Base-by-base conservation (phyloP, 2,888 invertebrate genomes). In the Eupithecia exiguata region DNA sequence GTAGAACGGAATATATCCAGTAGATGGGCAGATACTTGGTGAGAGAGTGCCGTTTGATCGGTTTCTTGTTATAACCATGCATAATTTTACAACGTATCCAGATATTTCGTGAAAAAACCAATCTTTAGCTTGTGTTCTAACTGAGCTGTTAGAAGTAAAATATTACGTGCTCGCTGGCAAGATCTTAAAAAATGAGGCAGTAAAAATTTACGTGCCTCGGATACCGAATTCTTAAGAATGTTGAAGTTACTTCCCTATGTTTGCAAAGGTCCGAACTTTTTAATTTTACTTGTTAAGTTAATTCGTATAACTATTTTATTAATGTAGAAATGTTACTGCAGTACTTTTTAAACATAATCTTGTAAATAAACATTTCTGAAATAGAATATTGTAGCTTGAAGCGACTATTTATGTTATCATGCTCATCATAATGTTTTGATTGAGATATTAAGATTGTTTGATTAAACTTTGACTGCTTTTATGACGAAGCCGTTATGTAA, bases 1-100 rank as follows among this genome's bases (percentile, higher is more conserved):
- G 74, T 78, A 66, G 76, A 71, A 75, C 77, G 71, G 72, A 77
- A 68, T 63, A 53, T 38, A 61, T 35, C n/a, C 61, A 69, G 63
- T 65, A 65, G 58, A 58, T 58, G 25, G 25, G 21, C 21, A 53
- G 53, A 63, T 35, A 65, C 63, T n/a, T 38, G 63, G 18, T 30
- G 38, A 65, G n/a, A 21, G 21, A 38, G 40, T 77, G 75, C 69
- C n/a, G 74, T 74, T 78, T 68, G 43, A 71, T 40, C 40, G 25
- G 40, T 66, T 66, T 66, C 66, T 38, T 40, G 40, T 66, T 66
- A 43, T 40, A n/a, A 40, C 25, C 66, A 43, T n/a, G 66, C 62
- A 35, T 62, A n/a, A 66, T 66, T 38, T 43, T 21, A 14, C 10
- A 21, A 25, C 6, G 5, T 40, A 16, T 14, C n/a, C 16, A 30